phyloP scores from a whole-genome alignment of 2,113 vertebrate species.

The Choloepus hoffmanni region DNA sequence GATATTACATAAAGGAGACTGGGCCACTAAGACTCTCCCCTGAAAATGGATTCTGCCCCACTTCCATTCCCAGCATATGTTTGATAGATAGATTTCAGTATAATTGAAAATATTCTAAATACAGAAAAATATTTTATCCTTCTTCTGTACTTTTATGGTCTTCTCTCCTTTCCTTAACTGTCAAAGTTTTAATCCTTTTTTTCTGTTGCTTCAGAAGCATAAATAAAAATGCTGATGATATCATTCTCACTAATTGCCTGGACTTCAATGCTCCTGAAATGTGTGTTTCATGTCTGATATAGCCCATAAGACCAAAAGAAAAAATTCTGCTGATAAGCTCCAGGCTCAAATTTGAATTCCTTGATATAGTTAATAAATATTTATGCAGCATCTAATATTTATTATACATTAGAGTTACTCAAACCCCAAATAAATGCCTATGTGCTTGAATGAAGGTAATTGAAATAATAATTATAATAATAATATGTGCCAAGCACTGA shows the following conservation, averaged over 20 bases:
- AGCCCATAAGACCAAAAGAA: background rate
- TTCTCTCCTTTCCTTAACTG: constrained; percentile 12
- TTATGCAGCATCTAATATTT: background rate
- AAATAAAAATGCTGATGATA: background rate
- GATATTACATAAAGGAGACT: background rate
- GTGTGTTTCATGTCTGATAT: background rate
- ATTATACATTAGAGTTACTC: background rate
- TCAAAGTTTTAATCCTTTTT: background rate
- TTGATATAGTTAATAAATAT: background rate
- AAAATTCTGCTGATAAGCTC: background rate
- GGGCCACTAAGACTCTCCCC: background rate
- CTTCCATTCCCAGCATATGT: background rate
- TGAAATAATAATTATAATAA: constrained; percentile 39
- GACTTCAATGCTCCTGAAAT: background rate
- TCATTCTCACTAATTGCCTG: background rate
- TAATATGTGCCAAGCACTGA: background rate
- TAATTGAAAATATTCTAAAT: constrained; percentile 37
- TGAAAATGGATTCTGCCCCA: background rate
- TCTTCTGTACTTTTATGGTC: background rate
- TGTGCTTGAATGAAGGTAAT: background rate
- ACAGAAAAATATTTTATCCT: constrained; percentile 17
- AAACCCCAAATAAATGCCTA: constrained; percentile 28
- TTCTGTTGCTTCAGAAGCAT: background rate
- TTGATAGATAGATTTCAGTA: constrained; percentile 31
- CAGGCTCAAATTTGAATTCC: background rate